Conservation (phyloP, 2,113 vertebrate species). For the Austrofundulus limnaeus region DNA sequence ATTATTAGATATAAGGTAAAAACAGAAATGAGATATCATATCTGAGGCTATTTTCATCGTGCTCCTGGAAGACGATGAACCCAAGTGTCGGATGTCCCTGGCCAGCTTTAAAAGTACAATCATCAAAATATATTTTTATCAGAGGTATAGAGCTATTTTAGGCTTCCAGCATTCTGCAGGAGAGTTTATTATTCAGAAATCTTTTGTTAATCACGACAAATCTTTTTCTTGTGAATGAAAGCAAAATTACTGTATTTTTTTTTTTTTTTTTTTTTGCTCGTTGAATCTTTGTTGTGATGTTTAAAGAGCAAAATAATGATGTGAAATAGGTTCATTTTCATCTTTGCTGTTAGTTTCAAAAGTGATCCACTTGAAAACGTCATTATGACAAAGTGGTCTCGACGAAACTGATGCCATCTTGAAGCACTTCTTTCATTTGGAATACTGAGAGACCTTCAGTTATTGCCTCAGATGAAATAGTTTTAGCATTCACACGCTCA, state of each 20-base stretch:
- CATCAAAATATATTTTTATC: constrained; percentile 11
- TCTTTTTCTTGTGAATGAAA: constrained; percentile 3
- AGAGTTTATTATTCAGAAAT: constrained; percentile 13
- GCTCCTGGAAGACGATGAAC: constrained; percentile 51
- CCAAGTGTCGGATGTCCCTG: constrained; percentile 41
- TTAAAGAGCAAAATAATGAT: neutral
- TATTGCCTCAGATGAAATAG: neutral
- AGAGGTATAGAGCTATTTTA: constrained; percentile 1
- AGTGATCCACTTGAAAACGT: constrained; percentile 2
- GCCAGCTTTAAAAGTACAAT: constrained; percentile 22
- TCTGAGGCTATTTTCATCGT: constrained; percentile 49
- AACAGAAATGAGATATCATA: constrained; percentile 65
- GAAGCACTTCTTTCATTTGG: neutral
- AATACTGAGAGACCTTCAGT: neutral
- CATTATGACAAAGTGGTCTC: constrained; percentile 1
- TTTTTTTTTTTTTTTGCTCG: neutral
- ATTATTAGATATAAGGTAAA: constrained; percentile 69
- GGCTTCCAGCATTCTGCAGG: neutral
- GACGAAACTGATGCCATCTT: too few relatives aligned
- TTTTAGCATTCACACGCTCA: neutral
- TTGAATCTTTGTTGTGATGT: neutral
- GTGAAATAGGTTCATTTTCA: constrained; percentile 11
- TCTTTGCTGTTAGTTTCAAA: neutral
- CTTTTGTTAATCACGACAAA: neutral
- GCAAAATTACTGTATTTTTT: neutral